A percentile compares a stretch with the other conserved stretches of the same genome.
phyloP scores from a whole-genome alignment of 2,113 vertebrate genomes.

The Garra rufa region DNA sequence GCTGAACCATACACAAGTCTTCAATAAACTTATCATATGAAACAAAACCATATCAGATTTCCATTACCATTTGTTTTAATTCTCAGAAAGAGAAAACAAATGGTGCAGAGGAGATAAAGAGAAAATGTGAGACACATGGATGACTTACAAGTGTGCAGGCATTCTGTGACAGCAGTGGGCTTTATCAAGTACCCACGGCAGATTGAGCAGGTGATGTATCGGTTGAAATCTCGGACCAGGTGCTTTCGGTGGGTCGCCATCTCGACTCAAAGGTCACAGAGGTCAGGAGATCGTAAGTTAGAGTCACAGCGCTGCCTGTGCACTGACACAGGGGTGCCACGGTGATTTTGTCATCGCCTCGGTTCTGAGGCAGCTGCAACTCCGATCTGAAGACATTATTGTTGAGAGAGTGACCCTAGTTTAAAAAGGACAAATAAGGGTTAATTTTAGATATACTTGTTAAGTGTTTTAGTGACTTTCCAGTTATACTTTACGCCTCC shows the following conservation, averaged over 20 bases:
- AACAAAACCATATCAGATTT: not conserved
- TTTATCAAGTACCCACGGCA: conserved; percentile 91
- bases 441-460: not conserved
- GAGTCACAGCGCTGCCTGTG: conserved; percentile 18
- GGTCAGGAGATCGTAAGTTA: conserved; percentile 61
- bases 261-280: conserved; percentile 69
- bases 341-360: conserved; percentile 17
- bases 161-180: conserved; percentile 88
- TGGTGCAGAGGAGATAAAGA: not conserved
- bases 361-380: not conserved
- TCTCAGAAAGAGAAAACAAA: not conserved
- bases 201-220: conserved; percentile 88
- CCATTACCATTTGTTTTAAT: not conserved
- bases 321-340: conserved; percentile 23
- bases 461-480: not conserved
- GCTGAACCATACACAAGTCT: not conserved
- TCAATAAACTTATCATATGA: not conserved
- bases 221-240: conserved; percentile 90
- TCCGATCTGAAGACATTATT: conserved; percentile 27
- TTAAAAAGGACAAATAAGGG: not conserved
- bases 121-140: not conserved
- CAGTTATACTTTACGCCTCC: not conserved
- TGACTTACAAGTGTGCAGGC: conserved; percentile 89
- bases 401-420: not conserved
- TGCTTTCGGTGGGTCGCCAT: conserved; percentile 89